Conservation (phyloP, 2,797 vertebrate species). For the Fundulus diaphanus region DNA sequence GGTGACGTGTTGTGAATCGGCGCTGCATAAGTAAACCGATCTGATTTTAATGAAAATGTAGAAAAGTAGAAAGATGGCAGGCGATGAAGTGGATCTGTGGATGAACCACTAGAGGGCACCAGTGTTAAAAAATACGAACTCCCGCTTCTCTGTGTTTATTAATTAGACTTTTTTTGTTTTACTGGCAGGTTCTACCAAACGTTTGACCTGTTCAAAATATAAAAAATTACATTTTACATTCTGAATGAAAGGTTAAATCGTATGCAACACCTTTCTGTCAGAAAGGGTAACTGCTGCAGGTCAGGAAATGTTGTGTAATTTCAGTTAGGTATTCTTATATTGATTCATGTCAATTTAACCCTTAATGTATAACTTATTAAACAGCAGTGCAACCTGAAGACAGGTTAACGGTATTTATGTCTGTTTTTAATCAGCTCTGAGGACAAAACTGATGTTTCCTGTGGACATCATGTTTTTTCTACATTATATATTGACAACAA, state of each 20-base stretch:
- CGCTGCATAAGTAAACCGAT: no score
- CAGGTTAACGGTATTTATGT: neutral
- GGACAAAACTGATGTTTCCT: neutral
- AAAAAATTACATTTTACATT: neutral
- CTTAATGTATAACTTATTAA: no score
- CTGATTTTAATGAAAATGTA: no score
- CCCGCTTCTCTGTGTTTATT: neutral
- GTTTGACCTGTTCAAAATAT: neutral
- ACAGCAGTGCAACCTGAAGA: neutral
- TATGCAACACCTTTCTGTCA: neutral
- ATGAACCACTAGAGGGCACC: conserved; percentile 19
- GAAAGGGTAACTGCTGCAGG: no score
- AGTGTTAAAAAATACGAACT: neutral
- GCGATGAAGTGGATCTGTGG: neutral
- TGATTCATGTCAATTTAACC: no score
- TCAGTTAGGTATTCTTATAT: no score
- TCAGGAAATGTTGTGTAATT: no score
- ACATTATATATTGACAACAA: neutral
- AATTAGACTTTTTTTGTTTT: neutral
- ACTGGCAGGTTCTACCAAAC: neutral
- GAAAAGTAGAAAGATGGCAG: neutral
- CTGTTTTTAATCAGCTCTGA: neutral
- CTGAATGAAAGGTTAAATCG: neutral
- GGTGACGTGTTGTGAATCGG: no score
- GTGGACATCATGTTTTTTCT: neutral